Conservation (phyloP, 2,888 invertebrate genomes). For the Plemyria rubiginata region DNA sequence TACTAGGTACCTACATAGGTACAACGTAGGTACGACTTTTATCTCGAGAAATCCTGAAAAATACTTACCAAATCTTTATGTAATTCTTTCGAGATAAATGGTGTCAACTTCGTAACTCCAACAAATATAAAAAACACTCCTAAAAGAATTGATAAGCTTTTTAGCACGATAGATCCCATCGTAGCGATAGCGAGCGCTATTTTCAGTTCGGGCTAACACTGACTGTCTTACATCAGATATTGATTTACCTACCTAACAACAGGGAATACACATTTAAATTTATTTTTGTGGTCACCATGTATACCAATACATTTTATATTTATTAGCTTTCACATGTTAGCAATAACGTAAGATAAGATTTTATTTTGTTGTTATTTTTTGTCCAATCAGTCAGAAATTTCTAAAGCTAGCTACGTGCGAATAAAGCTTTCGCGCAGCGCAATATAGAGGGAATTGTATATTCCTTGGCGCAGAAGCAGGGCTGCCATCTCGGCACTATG, state of each 20-base stretch:
- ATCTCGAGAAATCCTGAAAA: conserved; percentile 39
- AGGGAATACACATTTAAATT: conserved; percentile 21
- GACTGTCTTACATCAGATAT: conserved; percentile 51
- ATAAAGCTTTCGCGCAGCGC: too few species aligned
- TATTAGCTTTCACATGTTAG: conserved; percentile 29
- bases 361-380: background rate
- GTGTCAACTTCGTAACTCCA: conserved; percentile 96
- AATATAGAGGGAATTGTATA: too few species aligned
- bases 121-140: conserved; percentile 98
- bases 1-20: too few species aligned
- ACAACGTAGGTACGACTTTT: conserved; percentile 61
- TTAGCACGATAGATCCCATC: conserved; percentile 91
- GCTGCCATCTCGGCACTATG: too few species aligned
- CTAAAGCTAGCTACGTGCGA: conserved; percentile 63
- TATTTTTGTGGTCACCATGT: background rate
- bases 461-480: conserved; percentile 41
- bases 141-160: conserved; percentile 94
- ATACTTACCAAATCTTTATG: conserved; percentile 97
- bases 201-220: conserved; percentile 40
- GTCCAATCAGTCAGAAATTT: background rate
- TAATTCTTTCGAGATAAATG: conserved; percentile 96
- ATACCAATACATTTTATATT: background rate
- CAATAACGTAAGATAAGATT: background rate
- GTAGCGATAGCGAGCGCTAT: conserved; percentile 47
- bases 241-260: conserved; percentile 33